Evolutionary conservation across 2,113 vertebrate species (phyloP), one percentile per base, ranked within the genome.

Genomic region (Chaetorhynchus papuensis): DNA sequence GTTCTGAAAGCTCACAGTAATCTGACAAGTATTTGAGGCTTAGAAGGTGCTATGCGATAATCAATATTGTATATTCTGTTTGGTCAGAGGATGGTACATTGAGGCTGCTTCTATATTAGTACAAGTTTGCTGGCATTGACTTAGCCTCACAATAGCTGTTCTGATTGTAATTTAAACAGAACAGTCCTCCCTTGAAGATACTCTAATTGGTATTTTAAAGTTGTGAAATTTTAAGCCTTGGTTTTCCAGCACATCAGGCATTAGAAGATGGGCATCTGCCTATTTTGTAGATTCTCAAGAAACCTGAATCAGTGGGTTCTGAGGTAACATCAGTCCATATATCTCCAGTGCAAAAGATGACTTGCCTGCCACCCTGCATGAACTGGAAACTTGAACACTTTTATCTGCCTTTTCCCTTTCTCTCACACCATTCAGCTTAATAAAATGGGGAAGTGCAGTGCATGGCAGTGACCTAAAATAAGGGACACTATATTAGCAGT

Each of bases 381-480:
- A 68, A 50, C 57, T 92, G 68, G 66, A 80, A 96, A 82, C 35
- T 50, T 93, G 70, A 88, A 72, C 23, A 5, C 52, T 71, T 89
- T 76, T 71, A 49, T 69, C 50, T 77, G 35, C 20, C 65, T 81
- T 88, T 90, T 72, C 27, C 24, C 41, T 89, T 83, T 94, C 54
- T 85, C 28, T 90, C 56, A 42, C 53, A 53, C 54, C 54, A 59
- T 65, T 57, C 81, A 78, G 12, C 81, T 74, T 71, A 49, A 66
- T 95, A 80, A 88, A 94, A 80, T 31, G 71, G 47, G 80, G 70
- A 81, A 78, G 70, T 66, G 66, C 56, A 66, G 30, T 20, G 2
- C 79, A 93, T 95, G 86, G 89, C 95, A 66, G 57, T 93, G 90
- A 70, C 83, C 88, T 91, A 91, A 94, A 97, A 92, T 83, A 83